These are phyloP conservation scores for Agrilus mali DNA, from an alignment of 2,888 invertebrate species.

Conservation along the genomic window DNA sequence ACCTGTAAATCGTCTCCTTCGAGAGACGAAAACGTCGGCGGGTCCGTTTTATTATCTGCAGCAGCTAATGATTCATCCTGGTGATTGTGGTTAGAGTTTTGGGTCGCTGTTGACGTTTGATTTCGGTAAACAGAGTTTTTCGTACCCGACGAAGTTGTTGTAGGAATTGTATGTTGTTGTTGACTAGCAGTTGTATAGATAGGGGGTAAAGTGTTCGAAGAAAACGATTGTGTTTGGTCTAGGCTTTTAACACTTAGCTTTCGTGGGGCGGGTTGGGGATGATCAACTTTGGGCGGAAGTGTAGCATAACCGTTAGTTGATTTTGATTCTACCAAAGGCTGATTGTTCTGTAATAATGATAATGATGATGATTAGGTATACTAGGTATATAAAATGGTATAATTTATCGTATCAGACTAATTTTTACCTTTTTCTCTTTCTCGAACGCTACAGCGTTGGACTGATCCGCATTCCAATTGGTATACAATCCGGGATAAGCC, in stretches of 20 bases:
- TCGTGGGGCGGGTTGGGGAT: conserved; percentile 28
- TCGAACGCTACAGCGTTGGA: conserved; percentile 45
- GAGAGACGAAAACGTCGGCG: conserved; percentile 39
- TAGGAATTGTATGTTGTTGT: conserved; percentile 15
- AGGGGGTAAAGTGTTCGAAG: conserved; percentile 4
- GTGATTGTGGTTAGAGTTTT: conserved; percentile 1
- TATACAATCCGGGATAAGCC: conserved; percentile 47
- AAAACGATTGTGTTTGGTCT: conserved; percentile 1
- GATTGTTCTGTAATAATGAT: no score
- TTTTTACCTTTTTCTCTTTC: conserved; percentile 34
- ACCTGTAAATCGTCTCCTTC: conserved; percentile 38
- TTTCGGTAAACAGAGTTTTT: conserved; percentile 4
- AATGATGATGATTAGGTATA: no score
- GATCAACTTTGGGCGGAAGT: conserved; percentile 23
- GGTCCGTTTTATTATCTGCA: conserved; percentile 19
- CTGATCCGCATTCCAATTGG: conserved; percentile 29
- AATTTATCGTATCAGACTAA: conserved; percentile 13
- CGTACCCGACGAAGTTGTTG: conserved; percentile 36
- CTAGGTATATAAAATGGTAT: conserved; percentile 1
- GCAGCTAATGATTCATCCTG: conserved; percentile 7
- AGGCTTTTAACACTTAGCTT: conserved; percentile 16
- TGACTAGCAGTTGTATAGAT: conserved; percentile 12
- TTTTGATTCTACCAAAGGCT: conserved; percentile 10
- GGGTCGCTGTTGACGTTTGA: conserved; percentile 5
- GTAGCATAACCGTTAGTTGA: conserved; percentile 9